Percentiles rank a stretch among this genome's conserved stretches.
Evolutionary conservation across 2,888 invertebrate species (phyloP).

Genomic region (Amphipyra berbera): DNA sequence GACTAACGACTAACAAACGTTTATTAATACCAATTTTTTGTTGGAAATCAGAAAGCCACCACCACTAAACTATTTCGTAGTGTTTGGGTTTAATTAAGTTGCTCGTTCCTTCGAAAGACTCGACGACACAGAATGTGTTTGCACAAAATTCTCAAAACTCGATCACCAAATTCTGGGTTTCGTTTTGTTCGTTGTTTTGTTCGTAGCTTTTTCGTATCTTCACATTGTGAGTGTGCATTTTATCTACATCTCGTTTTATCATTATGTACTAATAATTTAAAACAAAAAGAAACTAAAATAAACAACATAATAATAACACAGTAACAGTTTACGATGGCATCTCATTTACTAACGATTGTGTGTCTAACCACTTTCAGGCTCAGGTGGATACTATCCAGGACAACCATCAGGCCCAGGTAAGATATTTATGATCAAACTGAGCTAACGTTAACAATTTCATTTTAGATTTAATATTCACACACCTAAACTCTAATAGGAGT

Average conservation of each 20-base stretch:
- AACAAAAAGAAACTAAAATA: too few species aligned
- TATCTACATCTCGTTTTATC: not conserved
- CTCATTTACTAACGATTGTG: conserved; percentile 37
- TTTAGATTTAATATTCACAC: too few species aligned
- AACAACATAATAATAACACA: not conserved
- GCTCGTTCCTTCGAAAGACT: conserved; percentile 4
- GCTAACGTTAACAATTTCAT: not conserved
- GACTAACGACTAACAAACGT: conserved; percentile 39
- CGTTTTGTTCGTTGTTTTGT: not conserved
- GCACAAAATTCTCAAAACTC: not conserved
- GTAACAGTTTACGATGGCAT: not conserved
- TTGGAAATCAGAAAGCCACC: not conserved
- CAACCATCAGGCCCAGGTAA: conserved; percentile 52
- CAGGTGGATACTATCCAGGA: conserved; percentile 54
- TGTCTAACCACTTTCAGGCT: conserved; percentile 51
- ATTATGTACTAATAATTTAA: not conserved
- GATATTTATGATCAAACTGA: conserved; percentile 12
- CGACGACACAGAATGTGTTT: too few species aligned
- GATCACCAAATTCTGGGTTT: not conserved
- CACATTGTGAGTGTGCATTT: conserved; percentile 3
- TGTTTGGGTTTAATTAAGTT: not conserved
- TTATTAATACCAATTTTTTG: conserved; percentile 14
- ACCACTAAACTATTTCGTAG: not conserved
- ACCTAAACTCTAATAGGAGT: too few species aligned
- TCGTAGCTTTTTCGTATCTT: not conserved